Percentiles rank a stretch among this genome's conserved stretches.
Evolutionary conservation across 2,888 invertebrate species (phyloP).

Genomic region (Microchrysa polita): DNA sequence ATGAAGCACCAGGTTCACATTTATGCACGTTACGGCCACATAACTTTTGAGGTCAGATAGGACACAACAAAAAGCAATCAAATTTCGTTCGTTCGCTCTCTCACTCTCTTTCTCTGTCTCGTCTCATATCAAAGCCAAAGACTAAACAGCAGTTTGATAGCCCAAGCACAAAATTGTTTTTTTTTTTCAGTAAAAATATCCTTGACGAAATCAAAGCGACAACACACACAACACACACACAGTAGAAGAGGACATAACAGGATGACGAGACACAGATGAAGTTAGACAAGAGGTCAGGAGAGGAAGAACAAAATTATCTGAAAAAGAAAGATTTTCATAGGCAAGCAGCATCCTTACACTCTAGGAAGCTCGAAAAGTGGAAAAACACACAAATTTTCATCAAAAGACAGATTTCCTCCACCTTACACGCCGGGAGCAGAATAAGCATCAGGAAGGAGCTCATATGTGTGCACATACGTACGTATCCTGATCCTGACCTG

Average conservation of each 20-base stretch:
- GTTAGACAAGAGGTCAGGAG: too few relatives aligned
- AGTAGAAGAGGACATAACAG: too few relatives aligned
- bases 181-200: constrained; percentile 36
- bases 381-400: neutral
- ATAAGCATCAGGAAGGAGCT: neutral
- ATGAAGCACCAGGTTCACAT: too few relatives aligned
- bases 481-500: neutral
- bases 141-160: constrained; percentile 34
- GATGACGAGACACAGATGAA: too few relatives aligned
- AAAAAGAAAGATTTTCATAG: too few relatives aligned
- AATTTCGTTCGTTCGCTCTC: too few relatives aligned
- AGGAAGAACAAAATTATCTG: too few relatives aligned
- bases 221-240: too few relatives aligned
- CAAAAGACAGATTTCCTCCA: constrained; percentile 3
- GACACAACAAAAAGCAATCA: constrained; percentile 38
- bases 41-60: constrained; percentile 40
- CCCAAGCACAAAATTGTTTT: constrained; percentile 40
- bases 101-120: too few relatives aligned
- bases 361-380: neutral
- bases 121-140: constrained; percentile 15
- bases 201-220: neutral
- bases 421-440: neutral
- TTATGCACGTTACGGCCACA: constrained; percentile 24
- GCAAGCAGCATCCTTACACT: too few relatives aligned
- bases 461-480: neutral